Percentiles rank a stretch among this genome's conserved stretches.
phyloP scores from a whole-genome alignment of 2,113 vertebrate species.

The Brachyhypopomus occidentalis region DNA sequence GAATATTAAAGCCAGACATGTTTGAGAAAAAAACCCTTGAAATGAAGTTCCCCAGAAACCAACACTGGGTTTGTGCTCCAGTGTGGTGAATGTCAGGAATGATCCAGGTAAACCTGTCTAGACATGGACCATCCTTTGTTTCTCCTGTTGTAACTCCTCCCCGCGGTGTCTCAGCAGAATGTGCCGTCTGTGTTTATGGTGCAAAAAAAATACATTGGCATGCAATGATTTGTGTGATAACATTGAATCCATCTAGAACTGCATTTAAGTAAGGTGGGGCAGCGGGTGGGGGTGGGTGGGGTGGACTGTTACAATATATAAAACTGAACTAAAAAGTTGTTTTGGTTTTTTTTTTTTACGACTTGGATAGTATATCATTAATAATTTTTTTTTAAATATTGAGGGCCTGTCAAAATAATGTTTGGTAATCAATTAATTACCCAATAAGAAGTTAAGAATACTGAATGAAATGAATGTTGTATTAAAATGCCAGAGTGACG shows the following conservation, averaged over 20 bases:
- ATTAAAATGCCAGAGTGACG: too few species aligned
- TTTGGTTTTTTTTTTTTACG: too few species aligned
- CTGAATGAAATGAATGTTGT: too few species aligned
- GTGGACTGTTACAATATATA: not conserved
- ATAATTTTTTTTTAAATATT: too few species aligned
- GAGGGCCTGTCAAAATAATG: too few species aligned
- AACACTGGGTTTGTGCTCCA: not conserved
- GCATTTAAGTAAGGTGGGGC: not conserved
- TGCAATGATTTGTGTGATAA: constrained; percentile 2
- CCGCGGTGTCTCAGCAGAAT: constrained; percentile 33
- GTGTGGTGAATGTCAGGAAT: constrained; percentile 2
- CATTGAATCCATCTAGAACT: not conserved
- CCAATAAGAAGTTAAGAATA: too few species aligned
- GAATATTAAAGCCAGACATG: too few species aligned
- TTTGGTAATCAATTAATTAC: too few species aligned
- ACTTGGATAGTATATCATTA: too few species aligned
- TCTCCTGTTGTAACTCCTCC: not conserved
- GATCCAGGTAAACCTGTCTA: constrained; percentile 28
- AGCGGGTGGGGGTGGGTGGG: too few species aligned
- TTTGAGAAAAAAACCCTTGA: not conserved
- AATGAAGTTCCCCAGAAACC: not conserved
- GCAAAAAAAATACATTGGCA: not conserved
- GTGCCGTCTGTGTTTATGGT: not conserved
- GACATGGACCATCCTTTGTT: constrained; percentile 32
- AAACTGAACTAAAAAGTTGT: not conserved